Conservation (phyloP, 2,113 vertebrate species). For the Origma solitaria region DNA sequence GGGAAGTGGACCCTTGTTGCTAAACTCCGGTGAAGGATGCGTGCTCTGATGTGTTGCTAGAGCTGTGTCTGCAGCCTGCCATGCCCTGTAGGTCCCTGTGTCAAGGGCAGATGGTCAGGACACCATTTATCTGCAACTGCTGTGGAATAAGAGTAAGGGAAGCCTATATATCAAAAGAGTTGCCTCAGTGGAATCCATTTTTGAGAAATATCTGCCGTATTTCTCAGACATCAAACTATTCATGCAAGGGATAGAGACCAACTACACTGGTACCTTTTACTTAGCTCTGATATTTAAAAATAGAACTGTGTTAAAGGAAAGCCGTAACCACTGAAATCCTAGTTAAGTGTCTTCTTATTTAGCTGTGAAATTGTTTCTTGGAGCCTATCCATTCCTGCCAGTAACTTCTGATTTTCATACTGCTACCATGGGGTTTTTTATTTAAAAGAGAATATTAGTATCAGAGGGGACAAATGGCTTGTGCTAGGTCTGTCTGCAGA, state of each 20-base stretch:
- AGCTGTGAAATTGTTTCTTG: not conserved
- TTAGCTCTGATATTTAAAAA: not conserved
- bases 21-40: not conserved
- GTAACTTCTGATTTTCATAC: not conserved
- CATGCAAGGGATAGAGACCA: not conserved
- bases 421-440: not conserved
- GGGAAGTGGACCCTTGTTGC: not conserved
- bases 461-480: not conserved
- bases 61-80: not conserved
- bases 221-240: not conserved
- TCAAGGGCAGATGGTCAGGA: not conserved
- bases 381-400: not conserved
- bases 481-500: not conserved
- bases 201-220: not conserved
- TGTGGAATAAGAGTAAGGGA: not conserved
- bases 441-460: not conserved
- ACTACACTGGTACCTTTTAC: not conserved
- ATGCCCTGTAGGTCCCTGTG: not conserved
- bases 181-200: not conserved
- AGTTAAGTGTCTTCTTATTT: not conserved
- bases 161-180: not conserved
- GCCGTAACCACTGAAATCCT: not conserved
- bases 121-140: not conserved
- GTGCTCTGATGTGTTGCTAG: rapidly evolving
- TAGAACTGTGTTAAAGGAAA: not conserved